These are phyloP conservation scores for Acanthiza pusilla DNA, from an alignment of 2,797 vertebrate species.

Conservation along the genomic window DNA sequence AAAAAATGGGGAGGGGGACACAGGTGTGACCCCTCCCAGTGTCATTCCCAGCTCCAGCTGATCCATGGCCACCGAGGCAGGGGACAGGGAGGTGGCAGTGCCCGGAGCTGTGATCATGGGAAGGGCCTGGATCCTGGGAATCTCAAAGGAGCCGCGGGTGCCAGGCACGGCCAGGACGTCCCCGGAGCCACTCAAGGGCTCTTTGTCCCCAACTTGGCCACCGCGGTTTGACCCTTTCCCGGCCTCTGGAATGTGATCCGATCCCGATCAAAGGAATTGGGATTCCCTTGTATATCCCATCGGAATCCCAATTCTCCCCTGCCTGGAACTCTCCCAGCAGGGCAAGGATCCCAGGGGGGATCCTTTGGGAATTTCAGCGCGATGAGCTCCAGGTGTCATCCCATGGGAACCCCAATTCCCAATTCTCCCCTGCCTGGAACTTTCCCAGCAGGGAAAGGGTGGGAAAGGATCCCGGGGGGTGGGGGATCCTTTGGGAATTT, in stretches of 20 bases:
- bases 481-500: too few relatives aligned
- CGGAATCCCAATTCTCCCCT: not conserved
- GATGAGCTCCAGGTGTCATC: too few relatives aligned
- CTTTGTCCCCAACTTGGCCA: not conserved
- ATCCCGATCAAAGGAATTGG: too few relatives aligned
- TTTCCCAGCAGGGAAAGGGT: too few relatives aligned
- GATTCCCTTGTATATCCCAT: fast-evolving
- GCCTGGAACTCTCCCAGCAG: too few relatives aligned
- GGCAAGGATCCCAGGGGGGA: too few relatives aligned
- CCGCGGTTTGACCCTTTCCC: not conserved
- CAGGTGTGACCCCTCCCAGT: fast-evolving
- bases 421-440: too few relatives aligned
- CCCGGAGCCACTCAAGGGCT: not conserved
- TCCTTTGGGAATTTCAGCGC: too few relatives aligned
- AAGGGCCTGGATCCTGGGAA: not conserved
- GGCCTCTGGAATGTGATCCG: not conserved
- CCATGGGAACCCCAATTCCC: too few relatives aligned
- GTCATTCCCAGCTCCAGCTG: not conserved
- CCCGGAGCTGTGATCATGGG: not conserved
- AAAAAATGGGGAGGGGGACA: too few relatives aligned
- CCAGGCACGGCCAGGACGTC: not conserved
- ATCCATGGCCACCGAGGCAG: not conserved
- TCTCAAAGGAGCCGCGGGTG: not conserved
- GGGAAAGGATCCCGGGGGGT: too few relatives aligned
- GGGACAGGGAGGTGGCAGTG: not conserved